Conservation (phyloP, 2,797 vertebrate genomes). For the Mus minutoides region DNA sequence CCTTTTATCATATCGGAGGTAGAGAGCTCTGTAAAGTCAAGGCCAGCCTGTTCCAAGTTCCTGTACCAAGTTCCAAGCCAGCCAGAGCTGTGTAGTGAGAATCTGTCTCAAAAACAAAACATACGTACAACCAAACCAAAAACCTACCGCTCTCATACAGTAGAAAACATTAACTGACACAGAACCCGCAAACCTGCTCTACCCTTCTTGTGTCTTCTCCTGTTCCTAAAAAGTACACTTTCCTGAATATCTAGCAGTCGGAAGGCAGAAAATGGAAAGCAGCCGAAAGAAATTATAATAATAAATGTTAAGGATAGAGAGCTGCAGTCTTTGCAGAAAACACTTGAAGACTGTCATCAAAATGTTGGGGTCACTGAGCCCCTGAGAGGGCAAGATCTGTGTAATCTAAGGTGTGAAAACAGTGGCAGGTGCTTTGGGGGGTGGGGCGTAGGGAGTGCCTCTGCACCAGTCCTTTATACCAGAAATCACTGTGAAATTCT, state of each 20-base stretch:
- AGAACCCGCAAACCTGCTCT: not conserved
- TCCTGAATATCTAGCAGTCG: not conserved
- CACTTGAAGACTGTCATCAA: not conserved
- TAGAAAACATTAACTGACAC: not conserved
- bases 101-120: not conserved
- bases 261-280: not conserved
- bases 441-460: not conserved
- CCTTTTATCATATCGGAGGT: not conserved
- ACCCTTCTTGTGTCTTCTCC: too few species aligned
- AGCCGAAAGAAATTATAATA: not conserved
- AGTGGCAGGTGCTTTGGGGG: not conserved
- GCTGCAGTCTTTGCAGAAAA: slow-evolving; percentile 23
- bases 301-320: not conserved
- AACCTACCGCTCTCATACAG: not conserved
- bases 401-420: not conserved
- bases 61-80: not conserved
- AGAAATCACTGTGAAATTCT: not conserved
- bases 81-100: not conserved
- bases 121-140: not conserved
- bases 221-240: not conserved
- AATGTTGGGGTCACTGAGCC: not conserved
- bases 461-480: not conserved
- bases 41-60: not conserved
- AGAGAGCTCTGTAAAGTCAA: not conserved
- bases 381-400: not conserved